A percentile compares a stretch with the other conserved stretches of the same genome.
phyloP scores from a whole-genome alignment of 2,797 vertebrate species.

The Anguilla megastoma region DNA sequence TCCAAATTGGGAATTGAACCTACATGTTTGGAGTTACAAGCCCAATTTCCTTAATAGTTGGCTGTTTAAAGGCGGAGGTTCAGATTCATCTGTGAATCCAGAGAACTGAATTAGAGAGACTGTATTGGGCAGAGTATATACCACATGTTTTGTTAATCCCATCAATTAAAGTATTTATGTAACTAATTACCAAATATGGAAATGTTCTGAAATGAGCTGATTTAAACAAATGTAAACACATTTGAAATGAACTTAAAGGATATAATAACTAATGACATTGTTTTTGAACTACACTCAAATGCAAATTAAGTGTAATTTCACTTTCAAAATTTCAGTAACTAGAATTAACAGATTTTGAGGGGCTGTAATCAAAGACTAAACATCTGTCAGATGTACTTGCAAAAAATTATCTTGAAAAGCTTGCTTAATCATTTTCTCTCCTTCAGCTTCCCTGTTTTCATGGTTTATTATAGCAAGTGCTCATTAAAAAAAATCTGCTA shows the following conservation, averaged over 20 bases:
- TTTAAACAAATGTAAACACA: background rate
- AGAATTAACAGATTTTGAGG: background rate
- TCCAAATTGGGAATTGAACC: background rate
- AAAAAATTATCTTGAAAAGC: background rate
- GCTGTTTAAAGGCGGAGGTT: background rate
- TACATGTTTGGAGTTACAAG: background rate
- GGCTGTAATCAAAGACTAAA: background rate
- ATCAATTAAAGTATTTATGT: background rate
- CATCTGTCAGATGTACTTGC: constrained; percentile 2
- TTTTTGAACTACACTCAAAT: constrained; percentile 6
- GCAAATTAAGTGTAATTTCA: constrained; percentile 10
- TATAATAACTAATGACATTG: background rate
- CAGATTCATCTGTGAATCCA: background rate
- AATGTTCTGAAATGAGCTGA: background rate
- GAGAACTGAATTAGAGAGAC: background rate
- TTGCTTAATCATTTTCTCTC: background rate
- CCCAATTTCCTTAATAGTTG: background rate
- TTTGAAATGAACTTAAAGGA: constrained; percentile 2
- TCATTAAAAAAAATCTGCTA: background rate
- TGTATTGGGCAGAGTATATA: background rate
- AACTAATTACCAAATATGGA: background rate
- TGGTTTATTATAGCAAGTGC: background rate
- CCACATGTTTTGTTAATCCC: background rate
- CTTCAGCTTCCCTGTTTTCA: background rate
- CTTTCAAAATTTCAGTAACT: background rate